phyloP scores from a whole-genome alignment of 1,140 invertebrate genomes.

The Parasteatoda tepidariorum region DNA sequence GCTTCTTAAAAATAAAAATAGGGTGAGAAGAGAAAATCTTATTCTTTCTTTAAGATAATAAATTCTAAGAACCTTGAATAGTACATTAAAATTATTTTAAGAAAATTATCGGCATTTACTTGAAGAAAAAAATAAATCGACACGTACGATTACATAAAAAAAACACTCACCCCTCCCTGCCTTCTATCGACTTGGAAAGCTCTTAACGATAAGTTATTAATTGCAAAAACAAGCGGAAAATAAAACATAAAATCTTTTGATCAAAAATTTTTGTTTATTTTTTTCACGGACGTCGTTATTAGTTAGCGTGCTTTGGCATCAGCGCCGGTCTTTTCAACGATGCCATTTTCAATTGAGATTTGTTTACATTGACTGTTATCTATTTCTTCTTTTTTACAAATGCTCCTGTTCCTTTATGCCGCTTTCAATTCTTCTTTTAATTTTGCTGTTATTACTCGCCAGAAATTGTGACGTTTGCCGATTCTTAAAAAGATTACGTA shows the following conservation, averaged over 20 bases:
- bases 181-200: too few relatives aligned
- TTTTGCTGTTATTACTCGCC: background rate
- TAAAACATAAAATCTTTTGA: conserved; percentile 32
- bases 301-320: conserved; percentile 29
- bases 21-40: too few relatives aligned
- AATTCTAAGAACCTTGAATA: too few relatives aligned
- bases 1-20: too few relatives aligned
- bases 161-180: too few relatives aligned
- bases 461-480: background rate
- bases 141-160: too few relatives aligned
- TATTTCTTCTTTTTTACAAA: conserved; percentile 47
- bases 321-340: conserved; percentile 18
- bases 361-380: conserved; percentile 49
- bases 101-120: too few relatives aligned
- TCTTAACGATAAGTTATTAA: too few relatives aligned
- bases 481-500: background rate
- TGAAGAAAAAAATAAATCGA: too few relatives aligned
- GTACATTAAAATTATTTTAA: too few relatives aligned
- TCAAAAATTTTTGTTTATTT: conserved; percentile 50
- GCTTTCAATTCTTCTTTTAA: conserved; percentile 16
- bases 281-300: conserved; percentile 44
- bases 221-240: too few relatives aligned
- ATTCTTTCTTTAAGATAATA: too few relatives aligned
- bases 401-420: conserved; percentile 23
- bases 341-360: conserved; percentile 32